Percentiles rank a stretch among this genome's conserved stretches.
phyloP scores from a whole-genome alignment of 2,113 vertebrate genomes.

The Python bivittatus region DNA sequence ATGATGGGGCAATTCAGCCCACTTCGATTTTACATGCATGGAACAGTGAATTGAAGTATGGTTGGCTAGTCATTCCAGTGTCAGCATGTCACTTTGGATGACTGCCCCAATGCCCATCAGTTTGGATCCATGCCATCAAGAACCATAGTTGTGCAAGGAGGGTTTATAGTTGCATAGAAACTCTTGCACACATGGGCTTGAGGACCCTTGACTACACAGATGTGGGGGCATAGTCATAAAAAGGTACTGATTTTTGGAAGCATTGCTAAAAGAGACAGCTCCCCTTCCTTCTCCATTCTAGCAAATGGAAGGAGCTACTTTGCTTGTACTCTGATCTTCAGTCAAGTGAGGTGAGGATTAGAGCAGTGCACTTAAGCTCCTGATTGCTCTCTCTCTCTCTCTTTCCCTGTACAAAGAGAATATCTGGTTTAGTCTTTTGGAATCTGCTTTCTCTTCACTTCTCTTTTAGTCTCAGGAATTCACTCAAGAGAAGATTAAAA shows the following conservation, averaged over 20 bases:
- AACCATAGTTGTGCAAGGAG: neutral
- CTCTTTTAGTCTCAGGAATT: slow-evolving; percentile 65
- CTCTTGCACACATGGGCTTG: neutral
- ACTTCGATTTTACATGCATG: neutral
- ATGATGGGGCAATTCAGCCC: neutral
- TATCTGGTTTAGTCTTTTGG: slow-evolving; percentile 52
- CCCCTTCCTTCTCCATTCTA: neutral
- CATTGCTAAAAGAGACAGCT: neutral
- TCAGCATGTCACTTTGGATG: neutral
- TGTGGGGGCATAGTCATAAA: neutral
- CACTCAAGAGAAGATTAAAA: slow-evolving; percentile 68
- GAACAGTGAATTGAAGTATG: neutral
- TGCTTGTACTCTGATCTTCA: neutral
- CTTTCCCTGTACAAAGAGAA: no score
- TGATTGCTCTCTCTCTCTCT: neutral
- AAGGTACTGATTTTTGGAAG: neutral
- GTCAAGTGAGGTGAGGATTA: slow-evolving; percentile 9
- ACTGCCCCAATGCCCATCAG: neutral
- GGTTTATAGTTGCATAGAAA: neutral
- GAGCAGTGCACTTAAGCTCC: neutral
- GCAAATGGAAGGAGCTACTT: neutral
- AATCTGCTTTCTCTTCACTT: slow-evolving; percentile 65
- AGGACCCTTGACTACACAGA: neutral
- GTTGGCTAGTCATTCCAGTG: neutral
- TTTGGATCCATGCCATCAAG: neutral